Conservation (phyloP, 2,797 vertebrate genomes). For the Spatula clypeata region DNA sequence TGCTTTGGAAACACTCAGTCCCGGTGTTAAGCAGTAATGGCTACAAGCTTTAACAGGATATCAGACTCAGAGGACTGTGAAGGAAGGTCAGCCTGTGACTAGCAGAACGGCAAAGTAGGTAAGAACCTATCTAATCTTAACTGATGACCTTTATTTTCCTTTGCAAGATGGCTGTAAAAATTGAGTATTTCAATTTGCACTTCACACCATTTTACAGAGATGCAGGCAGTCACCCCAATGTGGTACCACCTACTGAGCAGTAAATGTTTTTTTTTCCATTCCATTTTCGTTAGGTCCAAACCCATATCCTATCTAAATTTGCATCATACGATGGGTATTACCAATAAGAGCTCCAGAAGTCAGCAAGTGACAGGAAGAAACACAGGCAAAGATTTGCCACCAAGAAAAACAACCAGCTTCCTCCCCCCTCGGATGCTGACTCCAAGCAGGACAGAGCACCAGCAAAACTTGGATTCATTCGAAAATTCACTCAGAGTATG, state of each 20-base stretch:
- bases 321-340: fast-evolving
- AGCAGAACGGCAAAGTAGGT: background rate
- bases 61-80: background rate
- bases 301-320: background rate
- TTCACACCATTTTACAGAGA: background rate
- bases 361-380: background rate
- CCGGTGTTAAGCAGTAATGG: background rate
- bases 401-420: background rate
- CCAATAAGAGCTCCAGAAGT: background rate
- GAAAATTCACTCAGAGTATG: background rate
- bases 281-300: background rate
- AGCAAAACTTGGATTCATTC: fast-evolving
- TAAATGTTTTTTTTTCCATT: background rate
- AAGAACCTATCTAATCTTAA: background rate
- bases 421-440: fast-evolving
- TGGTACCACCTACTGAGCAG: background rate
- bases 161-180: background rate
- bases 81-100: background rate
- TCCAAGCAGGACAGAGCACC: fast-evolving
- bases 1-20: background rate
- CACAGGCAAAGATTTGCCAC: background rate
- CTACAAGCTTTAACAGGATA: fast-evolving
- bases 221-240: background rate
- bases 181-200: background rate
- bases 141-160: background rate